A percentile compares a stretch with the other conserved stretches of the same genome.
These are phyloP conservation scores for Zapus hudsonius DNA, from an alignment of 2,113 vertebrate species.

Conservation along the genomic window DNA sequence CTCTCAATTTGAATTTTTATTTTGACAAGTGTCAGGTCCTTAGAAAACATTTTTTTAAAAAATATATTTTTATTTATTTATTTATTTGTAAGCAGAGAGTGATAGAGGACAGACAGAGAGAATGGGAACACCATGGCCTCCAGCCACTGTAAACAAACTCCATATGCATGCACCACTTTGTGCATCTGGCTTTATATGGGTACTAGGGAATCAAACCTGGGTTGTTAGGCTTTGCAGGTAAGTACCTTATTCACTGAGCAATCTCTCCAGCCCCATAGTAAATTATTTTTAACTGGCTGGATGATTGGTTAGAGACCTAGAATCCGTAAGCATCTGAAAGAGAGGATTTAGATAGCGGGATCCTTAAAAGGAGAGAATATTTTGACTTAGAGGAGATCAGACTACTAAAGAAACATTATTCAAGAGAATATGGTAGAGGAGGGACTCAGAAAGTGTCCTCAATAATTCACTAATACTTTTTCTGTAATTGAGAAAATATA, in stretches of 20 bases:
- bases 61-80: no score
- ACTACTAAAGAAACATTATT: background rate
- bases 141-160: no score
- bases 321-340: background rate
- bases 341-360: background rate
- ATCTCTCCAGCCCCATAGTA: no score
- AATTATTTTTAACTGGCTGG: background rate
- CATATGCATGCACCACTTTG: no score
- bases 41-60: no score
- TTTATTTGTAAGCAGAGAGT: no score
- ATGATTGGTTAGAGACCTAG: background rate
- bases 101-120: no score
- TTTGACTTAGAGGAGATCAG: background rate
- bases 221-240: no score
- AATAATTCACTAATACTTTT: background rate
- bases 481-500: background rate
- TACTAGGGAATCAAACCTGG: no score
- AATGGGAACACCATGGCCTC: no score
- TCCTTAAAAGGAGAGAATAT: background rate
- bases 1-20: background rate
- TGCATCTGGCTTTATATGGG: no score
- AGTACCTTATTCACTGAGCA: no score
- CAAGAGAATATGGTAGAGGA: slow-evolving; percentile 18
- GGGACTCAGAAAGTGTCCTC: background rate
- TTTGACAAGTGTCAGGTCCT: background rate